Evolutionary conservation across 2,797 vertebrate genomes (phyloP).

Genomic region (Microchirus variegatus): DNA sequence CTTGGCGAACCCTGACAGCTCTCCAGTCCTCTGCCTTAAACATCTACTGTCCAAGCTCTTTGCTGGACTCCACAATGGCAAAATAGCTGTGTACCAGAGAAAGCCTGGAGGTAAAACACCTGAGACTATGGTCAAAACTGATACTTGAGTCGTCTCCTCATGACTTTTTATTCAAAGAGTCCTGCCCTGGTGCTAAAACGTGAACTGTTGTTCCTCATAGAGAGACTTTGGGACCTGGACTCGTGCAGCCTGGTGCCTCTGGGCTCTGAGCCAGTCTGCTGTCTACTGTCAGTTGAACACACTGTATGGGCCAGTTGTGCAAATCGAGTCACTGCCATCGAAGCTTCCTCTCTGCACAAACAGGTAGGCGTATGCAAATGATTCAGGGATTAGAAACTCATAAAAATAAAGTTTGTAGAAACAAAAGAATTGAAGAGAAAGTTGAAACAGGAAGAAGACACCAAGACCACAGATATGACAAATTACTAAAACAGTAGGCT

Average conservation of each 20-base stretch:
- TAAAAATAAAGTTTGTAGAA: too few relatives aligned
- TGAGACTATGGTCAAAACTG: too few relatives aligned
- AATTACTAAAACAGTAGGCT: too few relatives aligned
- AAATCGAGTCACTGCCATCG: slow-evolving; percentile 84
- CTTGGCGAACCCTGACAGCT: slow-evolving; percentile 76
- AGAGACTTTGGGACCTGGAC: slow-evolving; percentile 81
- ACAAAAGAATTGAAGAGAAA: too few relatives aligned
- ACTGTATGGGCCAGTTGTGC: slow-evolving; percentile 88
- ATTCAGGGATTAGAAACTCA: too few relatives aligned
- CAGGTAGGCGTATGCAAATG: slow-evolving; percentile 75
- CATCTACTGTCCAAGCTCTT: slow-evolving; percentile 81
- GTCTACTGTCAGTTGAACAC: slow-evolving; percentile 85
- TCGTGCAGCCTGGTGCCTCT: slow-evolving; percentile 76
- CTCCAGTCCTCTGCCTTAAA: slow-evolving; percentile 84
- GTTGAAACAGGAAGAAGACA: too few relatives aligned
- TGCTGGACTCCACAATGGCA: slow-evolving; percentile 87
- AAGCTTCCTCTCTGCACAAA: slow-evolving; percentile 75
- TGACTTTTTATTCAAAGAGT: background rate
- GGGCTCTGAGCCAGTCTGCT: slow-evolving; percentile 78
- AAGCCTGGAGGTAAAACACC: slow-evolving; percentile 72
- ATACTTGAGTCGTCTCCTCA: too few relatives aligned
- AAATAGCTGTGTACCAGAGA: slow-evolving; percentile 82
- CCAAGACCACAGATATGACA: too few relatives aligned
- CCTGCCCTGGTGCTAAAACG: background rate
- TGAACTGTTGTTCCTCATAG: slow-evolving; percentile 41